Evolutionary conservation across 2,797 vertebrate species (phyloP), one percentile per base, ranked within the genome.

Genomic region (Rachycentron canadum): DNA sequence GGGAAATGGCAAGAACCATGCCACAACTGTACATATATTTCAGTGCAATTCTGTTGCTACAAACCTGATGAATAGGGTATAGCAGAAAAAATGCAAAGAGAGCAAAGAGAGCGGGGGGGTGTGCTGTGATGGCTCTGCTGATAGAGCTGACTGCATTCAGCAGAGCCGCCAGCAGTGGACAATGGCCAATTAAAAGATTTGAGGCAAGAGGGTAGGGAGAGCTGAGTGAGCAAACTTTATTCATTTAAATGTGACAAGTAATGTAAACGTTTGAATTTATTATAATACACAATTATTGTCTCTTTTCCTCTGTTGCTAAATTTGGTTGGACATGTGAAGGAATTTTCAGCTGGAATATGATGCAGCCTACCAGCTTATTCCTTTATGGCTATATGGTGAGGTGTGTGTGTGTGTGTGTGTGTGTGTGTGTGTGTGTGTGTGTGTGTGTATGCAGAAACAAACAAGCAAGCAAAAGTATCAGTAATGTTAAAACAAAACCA

Each of bases 151-250:
- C 76, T 61, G 47, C 67, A 75, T 85, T 76, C 65, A 25, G 68
- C 69, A 32, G 68, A 70, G 78, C 82, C 53, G 71, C 55, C 70
- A 80, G 76, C 45, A 40, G 47, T 84, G 67, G 73, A 84, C 86
- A 82, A 65, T 58, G 49, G 49, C 66, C 85, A 91, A 89, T 91
- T 91, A 90, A 77, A 86, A 83, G 89, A 88, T 91, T 85, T 88
- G 62, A 83, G 85, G 78, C 25, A 5, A 66, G 38, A 83, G 66
- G 53, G 55, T 53, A 75, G 55, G 50, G 66, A 81, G 61, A 59
- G 52, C 59, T 34, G 40, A 58, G 45, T 16, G 59, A 49, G 41
- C 73, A 43, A 61, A 78, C 59, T 81, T 62, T 55, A 30, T 30
- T 69, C 57, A 57, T 38, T 69, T 43, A 76, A 84, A 78, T 79